Evolutionary conservation across 2,113 vertebrate species (phyloP).

Genomic region (Alosa alosa): DNA sequence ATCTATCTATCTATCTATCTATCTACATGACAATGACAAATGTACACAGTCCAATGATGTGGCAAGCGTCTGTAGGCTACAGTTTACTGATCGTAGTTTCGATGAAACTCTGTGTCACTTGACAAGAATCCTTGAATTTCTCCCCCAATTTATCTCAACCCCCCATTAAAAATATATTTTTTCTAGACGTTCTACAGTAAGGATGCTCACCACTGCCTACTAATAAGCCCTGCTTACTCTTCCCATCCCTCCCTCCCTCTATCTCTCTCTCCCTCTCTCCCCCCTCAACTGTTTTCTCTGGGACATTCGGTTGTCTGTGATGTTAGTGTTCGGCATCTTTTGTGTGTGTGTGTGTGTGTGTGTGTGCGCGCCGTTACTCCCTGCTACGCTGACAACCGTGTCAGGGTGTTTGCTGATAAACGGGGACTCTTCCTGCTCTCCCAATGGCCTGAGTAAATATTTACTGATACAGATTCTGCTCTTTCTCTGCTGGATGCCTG

Average conservation of each 20-base stretch:
- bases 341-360: constrained; percentile 9
- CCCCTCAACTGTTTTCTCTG: neutral
- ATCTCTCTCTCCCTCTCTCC: neutral
- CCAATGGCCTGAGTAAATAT: constrained; percentile 38
- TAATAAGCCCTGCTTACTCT: constrained; percentile 12
- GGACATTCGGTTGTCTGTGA: neutral
- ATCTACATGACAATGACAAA: no score
- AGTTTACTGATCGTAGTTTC: neutral
- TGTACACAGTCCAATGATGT: neutral
- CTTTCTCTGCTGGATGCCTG: constrained; percentile 2
- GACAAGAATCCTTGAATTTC: neutral
- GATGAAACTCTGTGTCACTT: neutral
- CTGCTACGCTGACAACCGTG: constrained; percentile 15
- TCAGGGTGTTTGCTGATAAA: constrained; percentile 36
- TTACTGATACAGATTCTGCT: constrained; percentile 31
- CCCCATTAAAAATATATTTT: neutral
- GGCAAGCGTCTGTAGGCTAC: no score
- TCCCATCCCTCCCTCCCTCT: neutral
- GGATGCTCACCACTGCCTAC: neutral
- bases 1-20: no score
- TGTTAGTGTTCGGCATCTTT: neutral
- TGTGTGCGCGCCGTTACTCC: neutral
- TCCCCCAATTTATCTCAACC: neutral
- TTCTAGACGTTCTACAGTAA: neutral
- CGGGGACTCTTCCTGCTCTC: constrained; percentile 23